phyloP scores from a whole-genome alignment of 2,888 invertebrate species.

The Lamproptera curius region DNA sequence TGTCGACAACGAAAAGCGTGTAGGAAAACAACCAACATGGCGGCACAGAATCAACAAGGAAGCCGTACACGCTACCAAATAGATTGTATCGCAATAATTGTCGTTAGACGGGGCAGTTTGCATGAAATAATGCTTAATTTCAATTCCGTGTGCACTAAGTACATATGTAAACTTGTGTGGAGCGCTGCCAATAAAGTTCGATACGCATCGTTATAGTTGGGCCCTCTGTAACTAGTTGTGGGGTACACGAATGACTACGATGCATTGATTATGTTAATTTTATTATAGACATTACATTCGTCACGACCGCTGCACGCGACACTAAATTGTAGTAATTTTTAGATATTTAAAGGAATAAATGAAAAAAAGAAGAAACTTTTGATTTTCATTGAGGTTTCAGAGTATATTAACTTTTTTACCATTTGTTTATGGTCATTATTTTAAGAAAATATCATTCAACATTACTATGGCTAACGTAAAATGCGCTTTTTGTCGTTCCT shows the following conservation, averaged over 20 bases:
- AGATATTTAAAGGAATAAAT: no score
- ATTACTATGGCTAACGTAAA: no score
- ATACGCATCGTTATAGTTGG: conserved; percentile 39
- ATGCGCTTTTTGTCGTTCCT: no score
- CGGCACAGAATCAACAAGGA: conserved; percentile 44
- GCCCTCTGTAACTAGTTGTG: conserved; percentile 8
- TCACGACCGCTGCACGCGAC: conserved; percentile 41
- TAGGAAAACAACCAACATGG: no score
- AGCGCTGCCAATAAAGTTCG: conserved; percentile 63
- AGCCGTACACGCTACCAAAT: conserved; percentile 38
- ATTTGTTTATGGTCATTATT: no score
- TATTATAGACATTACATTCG: conserved; percentile 66
- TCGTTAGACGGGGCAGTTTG: conserved; percentile 56
- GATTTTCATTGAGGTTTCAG: no score
- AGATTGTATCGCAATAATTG: conserved; percentile 60
- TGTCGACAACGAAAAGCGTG: conserved; percentile 1
- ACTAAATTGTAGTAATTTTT: no score
- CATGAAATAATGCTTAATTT: conserved; percentile 73
- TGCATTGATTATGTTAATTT: conserved; percentile 75
- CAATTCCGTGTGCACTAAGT: conserved; percentile 60
- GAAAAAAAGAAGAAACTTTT: no score
- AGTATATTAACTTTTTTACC: no score
- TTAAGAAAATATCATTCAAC: no score
- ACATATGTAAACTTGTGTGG: conserved; percentile 59
- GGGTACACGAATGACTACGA: conserved; percentile 56